phyloP scores from a whole-genome alignment of 23 tunicate species.

The Corella eumyota region DNA sequence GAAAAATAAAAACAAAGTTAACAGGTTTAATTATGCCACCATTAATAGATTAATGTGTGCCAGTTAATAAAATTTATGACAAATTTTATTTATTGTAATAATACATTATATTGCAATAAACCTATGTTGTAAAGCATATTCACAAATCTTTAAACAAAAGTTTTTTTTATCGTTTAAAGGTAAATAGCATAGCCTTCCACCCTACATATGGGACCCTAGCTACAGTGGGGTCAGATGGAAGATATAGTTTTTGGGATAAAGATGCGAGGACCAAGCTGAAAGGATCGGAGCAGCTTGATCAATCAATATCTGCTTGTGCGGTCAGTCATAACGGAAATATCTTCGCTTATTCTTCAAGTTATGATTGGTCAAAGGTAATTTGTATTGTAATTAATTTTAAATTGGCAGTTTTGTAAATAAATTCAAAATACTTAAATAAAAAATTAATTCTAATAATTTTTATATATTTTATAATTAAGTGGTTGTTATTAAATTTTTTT shows the following conservation, averaged over 20 bases:
- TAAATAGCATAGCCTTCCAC: slow-evolving; percentile 87
- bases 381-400: background rate
- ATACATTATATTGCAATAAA: no score
- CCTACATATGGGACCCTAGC: slow-evolving; percentile 84
- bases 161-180: slow-evolving; percentile 39
- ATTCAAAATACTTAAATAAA: background rate
- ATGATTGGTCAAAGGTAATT: slow-evolving; percentile 87
- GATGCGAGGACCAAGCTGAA: slow-evolving; percentile 88
- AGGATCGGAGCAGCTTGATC: slow-evolving; percentile 80
- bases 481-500: background rate
- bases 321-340: slow-evolving; percentile 72
- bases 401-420: no score
- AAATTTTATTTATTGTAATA: no score
- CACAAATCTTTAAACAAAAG: background rate
- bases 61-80: no score
- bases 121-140: background rate
- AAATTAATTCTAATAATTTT: no score
- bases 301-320: slow-evolving; percentile 89
- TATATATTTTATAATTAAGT: background rate
- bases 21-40: no score
- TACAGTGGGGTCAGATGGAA: slow-evolving; percentile 97
- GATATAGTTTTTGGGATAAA: slow-evolving; percentile 94
- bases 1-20: no score
- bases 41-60: no score
- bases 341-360: slow-evolving; percentile 93